Evolutionary conservation across 2,888 invertebrate species (phyloP).

Genomic region (Torymus auratus): DNA sequence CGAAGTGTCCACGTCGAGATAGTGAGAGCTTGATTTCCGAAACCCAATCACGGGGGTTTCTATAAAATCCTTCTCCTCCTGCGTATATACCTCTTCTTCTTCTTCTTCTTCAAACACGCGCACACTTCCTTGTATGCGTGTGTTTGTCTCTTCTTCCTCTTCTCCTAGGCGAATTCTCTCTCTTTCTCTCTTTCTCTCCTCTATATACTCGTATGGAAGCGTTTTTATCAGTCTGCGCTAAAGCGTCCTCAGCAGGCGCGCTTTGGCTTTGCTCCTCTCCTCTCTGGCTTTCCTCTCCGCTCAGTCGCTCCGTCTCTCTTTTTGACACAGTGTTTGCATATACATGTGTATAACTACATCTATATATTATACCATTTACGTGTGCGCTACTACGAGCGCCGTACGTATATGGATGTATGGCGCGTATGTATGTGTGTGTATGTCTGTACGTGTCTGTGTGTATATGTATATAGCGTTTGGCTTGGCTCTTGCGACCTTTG

Average conservation of each 20-base stretch:
- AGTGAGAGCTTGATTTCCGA: no score
- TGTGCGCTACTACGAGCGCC: no score
- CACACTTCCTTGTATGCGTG: background rate
- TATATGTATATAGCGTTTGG: slow-evolving; percentile 60
- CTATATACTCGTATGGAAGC: slow-evolving; percentile 48
- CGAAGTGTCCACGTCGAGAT: no score
- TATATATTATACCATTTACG: no score
- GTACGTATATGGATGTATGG: no score
- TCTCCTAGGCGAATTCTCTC: no score
- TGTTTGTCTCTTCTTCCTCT: background rate
- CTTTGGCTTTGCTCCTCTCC: slow-evolving; percentile 58
- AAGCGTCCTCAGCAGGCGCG: slow-evolving; percentile 42
- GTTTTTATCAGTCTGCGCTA: slow-evolving; percentile 55
- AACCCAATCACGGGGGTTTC: no score
- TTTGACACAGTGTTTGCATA: slow-evolving; percentile 61
- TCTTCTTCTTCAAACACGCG: no score
- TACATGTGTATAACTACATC: slow-evolving; percentile 4
- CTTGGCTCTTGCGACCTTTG: slow-evolving; percentile 64
- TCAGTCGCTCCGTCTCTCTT: slow-evolving; percentile 55
- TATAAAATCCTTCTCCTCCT: no score
- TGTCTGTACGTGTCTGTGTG: no score
- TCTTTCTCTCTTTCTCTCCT: slow-evolving; percentile 45
- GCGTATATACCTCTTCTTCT: no score
- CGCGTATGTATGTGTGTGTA: no score
- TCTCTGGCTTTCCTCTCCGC: background rate